A percentile compares a stretch with the other conserved stretches of the same genome.
Conservation (phyloP, 53 echinoderm and acorn worm genomes). For the Arbacia lixula region DNA sequence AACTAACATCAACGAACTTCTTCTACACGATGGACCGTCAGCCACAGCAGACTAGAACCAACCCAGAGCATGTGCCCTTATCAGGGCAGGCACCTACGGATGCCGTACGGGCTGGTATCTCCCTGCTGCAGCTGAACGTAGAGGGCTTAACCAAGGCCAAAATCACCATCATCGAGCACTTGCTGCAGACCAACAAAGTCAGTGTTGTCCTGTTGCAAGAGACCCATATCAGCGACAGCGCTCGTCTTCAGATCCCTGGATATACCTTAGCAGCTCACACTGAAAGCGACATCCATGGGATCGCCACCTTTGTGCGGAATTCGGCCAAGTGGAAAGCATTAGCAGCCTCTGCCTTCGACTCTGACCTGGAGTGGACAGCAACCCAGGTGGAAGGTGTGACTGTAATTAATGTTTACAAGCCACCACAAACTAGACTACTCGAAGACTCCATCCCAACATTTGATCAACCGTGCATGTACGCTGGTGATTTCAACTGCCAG, state of each 20-base stretch:
- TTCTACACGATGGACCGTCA: too few relatives aligned
- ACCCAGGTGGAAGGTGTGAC: slow-evolving; percentile 47
- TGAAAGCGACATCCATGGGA: slow-evolving; percentile 57
- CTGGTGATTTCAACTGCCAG: slow-evolving; percentile 48
- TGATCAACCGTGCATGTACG: slow-evolving; percentile 42
- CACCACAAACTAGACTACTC: slow-evolving; percentile 29
- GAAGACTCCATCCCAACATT: slow-evolving; percentile 52
- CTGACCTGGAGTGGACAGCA: slow-evolving; percentile 46
- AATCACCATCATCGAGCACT: too few relatives aligned
- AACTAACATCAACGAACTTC: too few relatives aligned
- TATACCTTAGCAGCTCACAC: slow-evolving; percentile 53
- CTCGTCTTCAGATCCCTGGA: slow-evolving; percentile 48
- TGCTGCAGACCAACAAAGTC: too few relatives aligned
- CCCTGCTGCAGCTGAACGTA: too few relatives aligned
- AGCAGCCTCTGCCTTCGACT: slow-evolving; percentile 27
- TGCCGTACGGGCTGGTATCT: too few relatives aligned
- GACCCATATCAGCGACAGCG: slow-evolving; percentile 42
- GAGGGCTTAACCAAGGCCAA: too few relatives aligned
- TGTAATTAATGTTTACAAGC: slow-evolving; percentile 62
- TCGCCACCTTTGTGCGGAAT: slow-evolving; percentile 46
- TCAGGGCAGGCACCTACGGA: too few relatives aligned
- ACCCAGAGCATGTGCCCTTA: too few relatives aligned
- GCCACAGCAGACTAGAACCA: too few relatives aligned
- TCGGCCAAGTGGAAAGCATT: slow-evolving; percentile 44
- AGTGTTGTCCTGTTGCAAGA: slow-evolving; percentile 50